Evolutionary conservation across 2,888 invertebrate species (phyloP).

Genomic region (Cephus runcator): DNA sequence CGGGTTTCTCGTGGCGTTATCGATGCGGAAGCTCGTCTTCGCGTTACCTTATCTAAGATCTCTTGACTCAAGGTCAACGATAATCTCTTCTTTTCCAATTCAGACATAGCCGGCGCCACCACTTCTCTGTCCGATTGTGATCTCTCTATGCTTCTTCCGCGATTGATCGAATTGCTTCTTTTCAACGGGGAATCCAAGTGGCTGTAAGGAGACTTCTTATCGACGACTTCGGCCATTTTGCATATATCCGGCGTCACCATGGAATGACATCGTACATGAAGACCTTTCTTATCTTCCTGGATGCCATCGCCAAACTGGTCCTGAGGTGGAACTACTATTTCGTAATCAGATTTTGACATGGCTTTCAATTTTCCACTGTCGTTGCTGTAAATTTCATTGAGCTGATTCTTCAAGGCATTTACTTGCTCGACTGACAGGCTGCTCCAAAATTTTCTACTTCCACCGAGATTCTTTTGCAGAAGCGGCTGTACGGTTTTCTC

Average conservation of each 20-base stretch:
- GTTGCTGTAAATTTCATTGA: constrained; percentile 83
- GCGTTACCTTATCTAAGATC: constrained; percentile 74
- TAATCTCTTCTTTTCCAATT: constrained; percentile 78
- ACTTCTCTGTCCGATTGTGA: constrained; percentile 35
- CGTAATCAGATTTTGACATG: constrained; percentile 36
- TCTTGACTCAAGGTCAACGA: constrained; percentile 81
- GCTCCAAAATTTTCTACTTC: constrained; percentile 83
- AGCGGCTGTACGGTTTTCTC: constrained; percentile 64
- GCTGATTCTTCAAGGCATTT: constrained; percentile 80
- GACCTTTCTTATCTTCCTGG: constrained; percentile 38
- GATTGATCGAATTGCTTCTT: constrained; percentile 52
- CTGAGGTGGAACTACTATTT: constrained; percentile 53
- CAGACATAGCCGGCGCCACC: constrained; percentile 64
- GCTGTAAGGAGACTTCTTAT: constrained; percentile 16
- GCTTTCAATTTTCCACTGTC: constrained; percentile 59
- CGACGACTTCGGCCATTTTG: constrained; percentile 13
- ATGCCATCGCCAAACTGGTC: constrained; percentile 29
- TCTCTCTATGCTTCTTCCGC: constrained; percentile 41
- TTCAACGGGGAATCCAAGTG: constrained; percentile 28
- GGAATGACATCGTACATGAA: constrained; percentile 61
- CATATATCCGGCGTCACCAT: constrained; percentile 47
- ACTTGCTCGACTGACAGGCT: constrained; percentile 88
- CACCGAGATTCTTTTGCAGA: constrained; percentile 69
- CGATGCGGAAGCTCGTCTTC: constrained; percentile 53
- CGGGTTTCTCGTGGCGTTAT: constrained; percentile 54